Evolutionary conservation across 1,140 invertebrate species (phyloP), one percentile per base, ranked within the genome.

Genomic region (Bactericera cockerelli): DNA sequence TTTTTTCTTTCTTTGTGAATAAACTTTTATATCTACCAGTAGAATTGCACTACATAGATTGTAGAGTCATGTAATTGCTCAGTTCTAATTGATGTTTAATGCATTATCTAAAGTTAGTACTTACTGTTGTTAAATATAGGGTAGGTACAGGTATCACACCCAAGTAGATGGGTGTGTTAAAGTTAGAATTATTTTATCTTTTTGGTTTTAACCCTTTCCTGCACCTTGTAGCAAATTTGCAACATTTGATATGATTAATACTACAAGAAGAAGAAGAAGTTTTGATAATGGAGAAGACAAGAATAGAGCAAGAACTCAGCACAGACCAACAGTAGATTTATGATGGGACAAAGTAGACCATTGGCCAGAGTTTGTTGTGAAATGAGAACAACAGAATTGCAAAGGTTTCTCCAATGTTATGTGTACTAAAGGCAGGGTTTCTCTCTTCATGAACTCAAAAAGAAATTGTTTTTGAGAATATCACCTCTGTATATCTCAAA

Each of bases 221-320:
- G 33, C 33, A 16, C 33, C 33, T 36, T 36, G 33, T 36, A 36
- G 33, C 33, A 36, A 36, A 36, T 36, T 36, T 36, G 33, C 33
- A 36, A 36, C 33, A 11, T 36, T 36, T 19, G 61, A 60, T 14
- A 16, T 11, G 3, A 16, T 14, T n/a, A 11, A 13, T 1, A 63
- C 42, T 33, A 26, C 59, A n/a, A n/a, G n/a, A 58, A 58, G 42
- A 39, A 53, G 60, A 59, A 57, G 60, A 16, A 33, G 61, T 36
- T 16, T 36, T 16, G 33, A 36, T 36, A 36, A 36, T 36, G 33
- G 16, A 36, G 33, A 10, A 53, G 38, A 24, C 16, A 36, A 24
- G 57, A n/a, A n/a, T n/a, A 24, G 33, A 58, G 24, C 39, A 59
- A 22, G 38, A 21, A 6, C 58, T 26, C n/a, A n/a, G n/a, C n/a